phyloP scores from a whole-genome alignment of 2,888 invertebrate species.

The Sinelater perroti region DNA sequence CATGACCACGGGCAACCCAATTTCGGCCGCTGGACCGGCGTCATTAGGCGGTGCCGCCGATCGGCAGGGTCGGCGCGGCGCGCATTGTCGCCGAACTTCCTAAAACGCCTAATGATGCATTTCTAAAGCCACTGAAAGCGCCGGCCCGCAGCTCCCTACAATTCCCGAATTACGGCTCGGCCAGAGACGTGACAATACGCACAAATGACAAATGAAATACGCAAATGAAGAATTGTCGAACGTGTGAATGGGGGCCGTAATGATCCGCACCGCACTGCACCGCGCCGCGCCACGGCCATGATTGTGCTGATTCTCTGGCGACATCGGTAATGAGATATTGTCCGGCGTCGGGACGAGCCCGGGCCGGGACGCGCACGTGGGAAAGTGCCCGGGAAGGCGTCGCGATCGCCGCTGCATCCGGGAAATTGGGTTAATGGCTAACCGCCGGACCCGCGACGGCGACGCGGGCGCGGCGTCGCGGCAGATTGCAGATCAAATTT shows the following conservation, averaged over 20 bases:
- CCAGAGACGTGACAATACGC: slow-evolving; percentile 58
- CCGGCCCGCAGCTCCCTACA: slow-evolving; percentile 39
- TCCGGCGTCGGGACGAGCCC: slow-evolving; percentile 43
- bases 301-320: slow-evolving; percentile 50
- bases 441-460: no score
- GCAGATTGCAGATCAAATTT: no score
- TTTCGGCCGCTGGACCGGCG: slow-evolving; percentile 10
- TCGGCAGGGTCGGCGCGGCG: slow-evolving; percentile 19
- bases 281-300: slow-evolving; percentile 42
- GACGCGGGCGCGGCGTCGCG: no score
- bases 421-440: slow-evolving; percentile 13
- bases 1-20: slow-evolving; percentile 26
- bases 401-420: slow-evolving; percentile 19
- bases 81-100: slow-evolving; percentile 36
- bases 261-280: slow-evolving; percentile 53
- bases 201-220: slow-evolving; percentile 66
- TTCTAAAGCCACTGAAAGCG: slow-evolving; percentile 41
- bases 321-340: slow-evolving; percentile 50
- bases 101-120: slow-evolving; percentile 43
- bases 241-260: slow-evolving; percentile 61
- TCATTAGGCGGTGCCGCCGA: background rate
- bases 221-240: slow-evolving; percentile 66
- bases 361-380: slow-evolving; percentile 30
- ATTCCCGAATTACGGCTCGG: slow-evolving; percentile 42
- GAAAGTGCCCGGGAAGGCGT: slow-evolving; percentile 29